A percentile compares a stretch with the other conserved stretches of the same genome.
Conservation (phyloP, 2,113 vertebrate genomes). For the Lophochroa leadbeateri region DNA sequence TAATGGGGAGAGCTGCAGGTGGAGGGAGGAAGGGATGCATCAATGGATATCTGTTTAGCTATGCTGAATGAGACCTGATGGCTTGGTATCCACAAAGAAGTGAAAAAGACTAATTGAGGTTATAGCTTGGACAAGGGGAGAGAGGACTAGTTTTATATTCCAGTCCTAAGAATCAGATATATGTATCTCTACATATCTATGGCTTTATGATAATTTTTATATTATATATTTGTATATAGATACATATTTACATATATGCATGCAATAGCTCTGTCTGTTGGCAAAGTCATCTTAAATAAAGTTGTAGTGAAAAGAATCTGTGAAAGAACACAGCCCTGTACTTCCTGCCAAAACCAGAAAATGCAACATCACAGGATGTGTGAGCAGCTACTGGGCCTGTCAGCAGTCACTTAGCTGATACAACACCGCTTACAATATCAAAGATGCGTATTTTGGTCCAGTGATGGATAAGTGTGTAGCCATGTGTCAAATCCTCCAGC, state of each 20-base stretch:
- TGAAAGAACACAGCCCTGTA: not conserved
- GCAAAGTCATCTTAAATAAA: not conserved
- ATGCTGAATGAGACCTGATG: not conserved
- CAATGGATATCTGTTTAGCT: not conserved
- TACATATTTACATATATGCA: not conserved
- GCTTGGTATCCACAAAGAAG: not conserved
- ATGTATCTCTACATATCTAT: not conserved
- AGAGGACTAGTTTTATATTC: not conserved
- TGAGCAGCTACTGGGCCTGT: not conserved
- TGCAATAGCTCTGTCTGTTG: not conserved
- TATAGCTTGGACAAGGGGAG: not conserved
- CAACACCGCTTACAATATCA: not conserved
- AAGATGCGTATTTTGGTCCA: not conserved
- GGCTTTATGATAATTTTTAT: not conserved
- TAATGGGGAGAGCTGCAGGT: not conserved
- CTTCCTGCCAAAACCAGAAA: not conserved
- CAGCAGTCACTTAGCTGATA: not conserved
- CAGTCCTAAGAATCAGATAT: not conserved
- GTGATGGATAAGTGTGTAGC: not conserved
- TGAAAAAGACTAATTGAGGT: not conserved
- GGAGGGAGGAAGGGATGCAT: not conserved
- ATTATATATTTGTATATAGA: not conserved
- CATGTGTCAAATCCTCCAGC: conserved; percentile 21
- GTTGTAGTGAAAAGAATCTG: not conserved
- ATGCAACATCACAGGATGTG: not conserved